These are phyloP conservation scores for Leiothrix lutea DNA, from an alignment of 2,113 vertebrate species.

Conservation along the genomic window DNA sequence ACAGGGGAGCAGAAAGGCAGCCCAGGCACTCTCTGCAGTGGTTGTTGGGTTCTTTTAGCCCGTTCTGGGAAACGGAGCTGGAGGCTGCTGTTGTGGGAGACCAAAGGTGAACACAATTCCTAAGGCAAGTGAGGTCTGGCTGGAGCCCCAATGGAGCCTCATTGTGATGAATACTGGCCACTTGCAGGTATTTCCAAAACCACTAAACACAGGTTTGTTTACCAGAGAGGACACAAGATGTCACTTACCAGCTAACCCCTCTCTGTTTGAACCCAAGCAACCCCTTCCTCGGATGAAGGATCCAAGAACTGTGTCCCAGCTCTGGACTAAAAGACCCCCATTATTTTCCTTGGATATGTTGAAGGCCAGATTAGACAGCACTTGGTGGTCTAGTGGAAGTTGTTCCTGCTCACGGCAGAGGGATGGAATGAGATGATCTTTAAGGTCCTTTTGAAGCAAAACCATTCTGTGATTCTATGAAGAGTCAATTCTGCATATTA, in stretches of 20 bases:
- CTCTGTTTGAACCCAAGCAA: background rate
- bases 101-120: no score
- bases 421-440: background rate
- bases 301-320: fast-evolving
- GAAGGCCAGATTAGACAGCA: background rate
- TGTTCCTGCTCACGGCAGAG: background rate
- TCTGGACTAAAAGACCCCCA: background rate
- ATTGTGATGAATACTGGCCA: no score
- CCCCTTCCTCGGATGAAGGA: fast-evolving
- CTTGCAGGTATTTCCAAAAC: background rate
- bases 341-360: background rate
- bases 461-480: background rate
- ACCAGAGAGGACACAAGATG: background rate
- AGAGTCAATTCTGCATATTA: background rate
- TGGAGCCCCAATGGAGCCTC: background rate
- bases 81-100: background rate
- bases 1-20: background rate
- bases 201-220: background rate
- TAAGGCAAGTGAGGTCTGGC: background rate
- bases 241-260: background rate
- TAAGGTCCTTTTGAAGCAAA: background rate
- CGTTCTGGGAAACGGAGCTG: background rate
- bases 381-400: no score
- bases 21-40: background rate
- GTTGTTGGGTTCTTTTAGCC: background rate